A percentile compares a stretch with the other conserved stretches of the same genome.
Evolutionary conservation across 2,888 invertebrate genomes (phyloP).

Genomic region (Ectemnius cavifrons): DNA sequence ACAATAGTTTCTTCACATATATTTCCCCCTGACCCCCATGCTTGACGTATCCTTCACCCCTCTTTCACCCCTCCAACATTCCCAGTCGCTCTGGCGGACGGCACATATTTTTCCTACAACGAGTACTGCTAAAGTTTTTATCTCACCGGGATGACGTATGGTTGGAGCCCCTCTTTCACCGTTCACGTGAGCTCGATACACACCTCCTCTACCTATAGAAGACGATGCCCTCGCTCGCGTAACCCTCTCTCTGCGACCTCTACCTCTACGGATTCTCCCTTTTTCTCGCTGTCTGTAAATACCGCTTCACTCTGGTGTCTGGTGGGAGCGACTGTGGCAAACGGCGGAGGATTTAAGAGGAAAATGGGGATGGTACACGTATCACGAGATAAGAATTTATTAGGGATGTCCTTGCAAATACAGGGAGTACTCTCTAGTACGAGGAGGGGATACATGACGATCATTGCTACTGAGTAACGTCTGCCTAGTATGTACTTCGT

Average conservation of each 20-base stretch:
- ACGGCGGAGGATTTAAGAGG: neutral
- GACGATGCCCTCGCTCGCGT: constrained; percentile 10
- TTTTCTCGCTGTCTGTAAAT: neutral
- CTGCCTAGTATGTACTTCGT: neutral
- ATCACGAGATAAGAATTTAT: constrained; percentile 57
- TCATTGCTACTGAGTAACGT: constrained; percentile 19
- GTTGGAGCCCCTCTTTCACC: constrained; percentile 29
- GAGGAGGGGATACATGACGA: constrained; percentile 30
- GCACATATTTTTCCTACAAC: constrained; percentile 45
- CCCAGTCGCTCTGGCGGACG: neutral
- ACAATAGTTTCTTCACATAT: too few relatives aligned
- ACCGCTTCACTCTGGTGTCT: neutral
- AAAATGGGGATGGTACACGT: constrained; percentile 25
- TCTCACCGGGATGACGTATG: constrained; percentile 50
- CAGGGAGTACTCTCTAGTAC: constrained; percentile 36
- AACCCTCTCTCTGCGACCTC: too few relatives aligned
- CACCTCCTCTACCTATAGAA: constrained; percentile 18
- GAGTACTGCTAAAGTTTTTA: constrained; percentile 53
- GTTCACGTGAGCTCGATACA: constrained; percentile 36
- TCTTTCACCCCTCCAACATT: constrained; percentile 4
- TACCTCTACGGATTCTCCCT: neutral
- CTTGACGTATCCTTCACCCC: too few relatives aligned
- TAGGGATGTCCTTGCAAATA: constrained; percentile 48
- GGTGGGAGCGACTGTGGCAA: neutral
- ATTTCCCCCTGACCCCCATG: constrained; percentile 5